Conservation (phyloP, 1,140 invertebrate species). For the Trachymyrmex septentrionalis region DNA sequence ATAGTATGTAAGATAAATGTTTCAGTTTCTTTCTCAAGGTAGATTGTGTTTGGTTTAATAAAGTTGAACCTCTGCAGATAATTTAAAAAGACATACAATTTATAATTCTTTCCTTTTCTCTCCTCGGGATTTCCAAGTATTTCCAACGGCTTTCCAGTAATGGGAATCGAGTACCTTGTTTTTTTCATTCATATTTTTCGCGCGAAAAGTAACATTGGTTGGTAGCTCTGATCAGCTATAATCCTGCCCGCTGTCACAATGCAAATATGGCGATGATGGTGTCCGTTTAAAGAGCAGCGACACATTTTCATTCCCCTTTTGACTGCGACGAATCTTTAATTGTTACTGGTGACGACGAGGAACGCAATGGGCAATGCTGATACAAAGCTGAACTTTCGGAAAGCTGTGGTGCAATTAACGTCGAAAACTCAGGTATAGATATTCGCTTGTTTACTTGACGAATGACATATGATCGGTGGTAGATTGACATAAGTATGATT, state of each 20-base stretch:
- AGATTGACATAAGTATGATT: constrained; percentile 31
- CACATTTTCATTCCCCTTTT: constrained; percentile 39
- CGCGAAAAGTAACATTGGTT: constrained; percentile 14
- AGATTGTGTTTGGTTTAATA: too few species aligned
- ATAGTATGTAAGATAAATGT: too few species aligned
- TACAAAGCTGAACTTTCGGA: constrained; percentile 98
- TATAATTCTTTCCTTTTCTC: too few species aligned
- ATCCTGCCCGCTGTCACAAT: constrained; percentile 14
- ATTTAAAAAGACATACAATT: too few species aligned
- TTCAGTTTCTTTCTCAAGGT: too few species aligned
- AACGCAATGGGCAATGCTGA: constrained; percentile 97
- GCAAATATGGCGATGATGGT: constrained; percentile 70
- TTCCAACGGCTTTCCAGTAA: neutral
- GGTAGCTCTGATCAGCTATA: constrained; percentile 50
- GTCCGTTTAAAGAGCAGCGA: constrained; percentile 55
- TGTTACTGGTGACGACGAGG: neutral
- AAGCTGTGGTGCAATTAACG: constrained; percentile 98
- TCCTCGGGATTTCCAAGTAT: neutral
- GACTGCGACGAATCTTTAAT: constrained; percentile 18
- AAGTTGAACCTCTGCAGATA: too few species aligned
- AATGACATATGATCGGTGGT: constrained; percentile 67
- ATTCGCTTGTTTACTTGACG: constrained; percentile 49
- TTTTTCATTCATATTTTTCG: neutral
- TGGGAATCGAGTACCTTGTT: neutral
- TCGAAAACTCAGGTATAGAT: constrained; percentile 95